Evolutionary conservation across 53 echinoderm and acorn worm genomes (phyloP).

Genomic region (Paelopatides confundens): DNA sequence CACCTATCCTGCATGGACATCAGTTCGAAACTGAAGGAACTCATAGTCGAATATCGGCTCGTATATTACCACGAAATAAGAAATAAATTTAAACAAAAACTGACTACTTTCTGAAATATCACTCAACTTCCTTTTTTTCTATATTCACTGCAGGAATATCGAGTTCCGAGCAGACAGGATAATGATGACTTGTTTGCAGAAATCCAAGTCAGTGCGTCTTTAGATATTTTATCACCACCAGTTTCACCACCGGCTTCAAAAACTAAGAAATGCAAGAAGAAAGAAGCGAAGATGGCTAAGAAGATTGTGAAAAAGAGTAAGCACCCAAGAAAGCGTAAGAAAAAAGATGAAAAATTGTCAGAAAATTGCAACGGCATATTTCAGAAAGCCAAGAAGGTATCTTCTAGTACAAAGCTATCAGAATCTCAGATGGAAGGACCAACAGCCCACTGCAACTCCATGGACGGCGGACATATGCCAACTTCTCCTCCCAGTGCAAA

Average conservation of each 20-base stretch:
- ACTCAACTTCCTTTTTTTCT: background rate
- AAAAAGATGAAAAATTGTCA: background rate
- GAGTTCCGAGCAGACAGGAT: background rate
- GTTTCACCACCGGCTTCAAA: background rate
- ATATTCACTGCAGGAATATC: constrained; percentile 1
- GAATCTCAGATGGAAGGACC: no score
- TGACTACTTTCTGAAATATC: no score
- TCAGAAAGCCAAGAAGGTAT: background rate
- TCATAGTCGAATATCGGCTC: no score
- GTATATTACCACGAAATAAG: no score
- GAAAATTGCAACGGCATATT: background rate
- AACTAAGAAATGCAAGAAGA: background rate
- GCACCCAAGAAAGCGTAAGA: background rate
- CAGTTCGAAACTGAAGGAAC: no score
- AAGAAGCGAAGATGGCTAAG: background rate
- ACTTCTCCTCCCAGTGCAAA: no score
- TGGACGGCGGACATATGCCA: no score
- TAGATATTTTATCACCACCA: background rate
- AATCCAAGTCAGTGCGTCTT: background rate
- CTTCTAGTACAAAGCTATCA: background rate
- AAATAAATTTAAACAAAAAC: no score
- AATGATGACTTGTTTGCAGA: constrained; percentile 9
- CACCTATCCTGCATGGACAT: no score
- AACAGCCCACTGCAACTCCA: no score
- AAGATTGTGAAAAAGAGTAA: background rate